These are phyloP conservation scores for Melieria crassipennis DNA, from an alignment of 2,888 invertebrate species.

Conservation along the genomic window DNA sequence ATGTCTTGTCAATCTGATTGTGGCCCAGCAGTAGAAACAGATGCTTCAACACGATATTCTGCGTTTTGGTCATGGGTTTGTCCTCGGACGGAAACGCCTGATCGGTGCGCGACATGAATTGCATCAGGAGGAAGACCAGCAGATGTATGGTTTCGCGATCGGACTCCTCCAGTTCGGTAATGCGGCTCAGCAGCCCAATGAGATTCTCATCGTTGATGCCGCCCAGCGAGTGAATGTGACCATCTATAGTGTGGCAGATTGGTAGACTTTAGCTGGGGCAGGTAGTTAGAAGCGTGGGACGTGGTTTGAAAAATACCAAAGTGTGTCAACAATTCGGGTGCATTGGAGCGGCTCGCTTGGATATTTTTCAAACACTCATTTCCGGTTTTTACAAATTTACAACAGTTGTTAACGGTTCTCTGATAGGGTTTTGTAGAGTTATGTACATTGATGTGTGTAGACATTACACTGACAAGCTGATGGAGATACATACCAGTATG, in stretches of 20 bases:
- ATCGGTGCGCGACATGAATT: constrained; percentile 87
- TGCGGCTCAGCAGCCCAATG: constrained; percentile 81
- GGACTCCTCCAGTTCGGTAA: constrained; percentile 92
- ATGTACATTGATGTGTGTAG: neutral
- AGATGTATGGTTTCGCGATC: constrained; percentile 96
- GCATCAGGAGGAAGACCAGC: constrained; percentile 94
- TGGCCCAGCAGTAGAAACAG: constrained; percentile 92
- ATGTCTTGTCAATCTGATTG: constrained; percentile 88
- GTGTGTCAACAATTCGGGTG: neutral
- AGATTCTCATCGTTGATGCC: constrained; percentile 85
- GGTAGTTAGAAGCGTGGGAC: neutral
- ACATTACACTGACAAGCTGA: constrained; percentile 18
- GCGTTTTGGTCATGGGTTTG: constrained; percentile 79
- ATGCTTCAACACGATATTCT: constrained; percentile 90
- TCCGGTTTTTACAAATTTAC: constrained; percentile 5
- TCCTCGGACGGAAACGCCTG: constrained; percentile 89
- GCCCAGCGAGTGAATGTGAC: constrained; percentile 85
- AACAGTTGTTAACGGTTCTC: neutral
- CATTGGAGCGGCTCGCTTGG: neutral
- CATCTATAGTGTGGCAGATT: constrained; percentile 69
- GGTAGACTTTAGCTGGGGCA: neutral
- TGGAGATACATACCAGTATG: constrained; percentile 56
- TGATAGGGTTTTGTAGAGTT: neutral
- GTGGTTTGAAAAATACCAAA: neutral
- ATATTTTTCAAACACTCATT: neutral